phyloP scores from a whole-genome alignment of 1,140 invertebrate species.

The Mya arenaria region DNA sequence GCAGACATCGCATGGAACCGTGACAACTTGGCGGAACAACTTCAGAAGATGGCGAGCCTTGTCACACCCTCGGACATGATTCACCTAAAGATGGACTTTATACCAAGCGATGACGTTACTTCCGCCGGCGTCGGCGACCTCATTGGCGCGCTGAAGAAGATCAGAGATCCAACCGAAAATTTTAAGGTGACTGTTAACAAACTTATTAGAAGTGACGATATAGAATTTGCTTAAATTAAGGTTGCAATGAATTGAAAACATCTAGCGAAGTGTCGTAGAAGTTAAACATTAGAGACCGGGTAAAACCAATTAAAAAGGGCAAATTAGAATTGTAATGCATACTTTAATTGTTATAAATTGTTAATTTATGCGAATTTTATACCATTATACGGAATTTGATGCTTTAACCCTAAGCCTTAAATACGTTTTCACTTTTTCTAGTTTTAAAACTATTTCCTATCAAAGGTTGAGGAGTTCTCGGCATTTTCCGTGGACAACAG shows the following conservation, averaged over 20 bases:
- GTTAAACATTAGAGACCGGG: too few relatives aligned
- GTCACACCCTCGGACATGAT: conserved; percentile 41
- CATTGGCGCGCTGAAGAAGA: conserved; percentile 36
- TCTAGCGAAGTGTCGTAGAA: too few relatives aligned
- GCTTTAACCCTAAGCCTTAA: too few relatives aligned
- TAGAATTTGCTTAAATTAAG: too few relatives aligned
- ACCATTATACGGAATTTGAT: too few relatives aligned
- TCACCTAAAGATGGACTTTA: conserved; percentile 45
- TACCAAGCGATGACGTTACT: conserved; percentile 18
- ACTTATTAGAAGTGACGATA: neutral
- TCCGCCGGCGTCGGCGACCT: conserved; percentile 26
- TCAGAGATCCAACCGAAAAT: conserved; percentile 37
- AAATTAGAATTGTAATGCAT: too few relatives aligned
- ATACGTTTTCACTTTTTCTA: too few relatives aligned
- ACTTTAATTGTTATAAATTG: too few relatives aligned
- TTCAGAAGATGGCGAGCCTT: conserved; percentile 35
- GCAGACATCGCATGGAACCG: conserved; percentile 50
- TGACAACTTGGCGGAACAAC: conserved; percentile 42
- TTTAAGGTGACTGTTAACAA: neutral
- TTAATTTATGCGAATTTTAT: too few relatives aligned
- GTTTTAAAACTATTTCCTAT: too few relatives aligned
- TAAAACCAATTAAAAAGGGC: too few relatives aligned
- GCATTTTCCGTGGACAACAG: conserved; percentile 41
- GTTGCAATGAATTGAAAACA: too few relatives aligned
- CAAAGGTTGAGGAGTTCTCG: conserved; percentile 41